Base-by-base conservation (phyloP, 2,797 vertebrate genomes). In the Labroides dimidiatus region DNA sequence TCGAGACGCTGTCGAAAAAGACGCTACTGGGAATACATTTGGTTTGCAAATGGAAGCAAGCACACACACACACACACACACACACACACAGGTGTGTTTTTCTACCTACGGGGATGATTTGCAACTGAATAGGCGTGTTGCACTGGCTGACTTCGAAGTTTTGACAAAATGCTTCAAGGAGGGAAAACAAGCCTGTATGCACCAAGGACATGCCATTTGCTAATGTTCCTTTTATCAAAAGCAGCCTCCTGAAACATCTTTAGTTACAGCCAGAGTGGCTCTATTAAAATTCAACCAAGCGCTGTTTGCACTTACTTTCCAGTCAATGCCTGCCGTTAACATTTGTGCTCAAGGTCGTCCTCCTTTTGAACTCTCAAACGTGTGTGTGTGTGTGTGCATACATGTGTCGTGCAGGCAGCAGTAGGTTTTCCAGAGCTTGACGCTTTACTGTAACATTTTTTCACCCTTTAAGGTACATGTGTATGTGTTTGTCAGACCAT, bases 31-130 rank as follows among this genome's bases (percentile, higher is more conserved):
- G 79, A 74, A 69, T 44, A 44, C 69, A 93, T 94, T 93, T 93
- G 92, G 88, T 93, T 93, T 93, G 92, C 92, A 93, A 94, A 93
- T 93, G 56, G 21, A 49, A 42, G 47, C 56, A 21, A 23, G 72
- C 17, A 52, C 52, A 44, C 57, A 60, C 11, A 21, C 27, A 75
- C 17, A 52, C 52, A 44, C 57, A 60, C 11, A 44, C 30, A 41
- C 16, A 56, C 53, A 41, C 37, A 75, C 19, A 64, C 81, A 78
- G 72, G 85, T 76, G 84, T 87, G 81, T 81, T 78, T 79, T 81
- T 74, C 77, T 74, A 63, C 72, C 61, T 0, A 0, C 10, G 10
- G 69, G 63, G 69, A 72, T 81, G 72, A 87, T 85, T 88, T 89
- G 81, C 87, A 86, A 68, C 62, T 72, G 78, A 89, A 84, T 68